phyloP scores from a whole-genome alignment of 2,888 invertebrate species.

The Rhagonycha lutea region DNA sequence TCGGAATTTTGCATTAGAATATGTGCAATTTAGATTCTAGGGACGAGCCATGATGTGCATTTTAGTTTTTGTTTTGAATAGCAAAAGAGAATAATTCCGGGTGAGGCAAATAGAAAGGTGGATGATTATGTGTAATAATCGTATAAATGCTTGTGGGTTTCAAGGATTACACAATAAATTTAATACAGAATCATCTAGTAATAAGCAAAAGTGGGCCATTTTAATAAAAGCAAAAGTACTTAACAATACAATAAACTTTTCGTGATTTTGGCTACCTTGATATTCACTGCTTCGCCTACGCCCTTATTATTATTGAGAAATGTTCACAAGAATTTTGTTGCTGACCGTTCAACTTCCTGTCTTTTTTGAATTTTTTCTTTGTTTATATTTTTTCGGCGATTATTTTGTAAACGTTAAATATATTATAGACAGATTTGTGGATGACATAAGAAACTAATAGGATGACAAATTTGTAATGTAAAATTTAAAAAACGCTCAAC shows the following conservation, averaged over 20 bases:
- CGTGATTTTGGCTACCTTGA: constrained; percentile 24
- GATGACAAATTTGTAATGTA: no score
- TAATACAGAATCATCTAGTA: constrained; percentile 4
- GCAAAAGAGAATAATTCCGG: constrained; percentile 9
- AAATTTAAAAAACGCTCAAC: no score
- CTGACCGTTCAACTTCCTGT: background rate
- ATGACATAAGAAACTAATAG: no score
- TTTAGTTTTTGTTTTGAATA: constrained; percentile 7
- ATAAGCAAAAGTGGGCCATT: constrained; percentile 14
- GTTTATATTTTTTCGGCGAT: background rate
- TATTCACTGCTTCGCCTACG: constrained; percentile 5
- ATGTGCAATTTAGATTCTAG: constrained; percentile 13
- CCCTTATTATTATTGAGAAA: constrained; percentile 5
- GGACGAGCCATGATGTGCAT: constrained; percentile 16
- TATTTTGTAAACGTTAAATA: no score
- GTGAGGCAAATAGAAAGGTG: constrained; percentile 28
- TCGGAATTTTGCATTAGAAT: constrained; percentile 8
- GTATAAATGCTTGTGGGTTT: constrained; percentile 22
- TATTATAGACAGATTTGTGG: no score
- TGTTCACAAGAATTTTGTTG: background rate
- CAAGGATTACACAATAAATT: constrained; percentile 20
- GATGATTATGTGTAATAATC: constrained; percentile 15
- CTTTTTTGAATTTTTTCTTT: background rate
- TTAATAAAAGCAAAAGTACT: constrained; percentile 1
- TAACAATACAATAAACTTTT: constrained; percentile 13